Conservation (phyloP, 2,113 vertebrate species). For the Rafetus swinhoei region DNA sequence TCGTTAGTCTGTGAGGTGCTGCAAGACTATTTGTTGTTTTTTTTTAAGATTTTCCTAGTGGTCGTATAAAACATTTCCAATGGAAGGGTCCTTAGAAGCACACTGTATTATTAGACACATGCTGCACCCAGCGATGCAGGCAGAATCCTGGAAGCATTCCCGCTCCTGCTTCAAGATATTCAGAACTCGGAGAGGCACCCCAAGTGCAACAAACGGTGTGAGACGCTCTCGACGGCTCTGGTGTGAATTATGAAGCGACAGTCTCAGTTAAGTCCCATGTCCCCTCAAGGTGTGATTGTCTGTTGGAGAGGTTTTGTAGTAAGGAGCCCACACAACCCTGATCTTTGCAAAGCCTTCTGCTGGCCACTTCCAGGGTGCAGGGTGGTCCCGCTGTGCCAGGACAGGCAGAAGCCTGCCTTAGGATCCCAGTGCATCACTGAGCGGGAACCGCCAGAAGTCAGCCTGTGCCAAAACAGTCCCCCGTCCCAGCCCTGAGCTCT, state of each 20-base stretch:
- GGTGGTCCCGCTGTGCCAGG: no score
- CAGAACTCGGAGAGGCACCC: not conserved
- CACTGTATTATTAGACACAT: not conserved
- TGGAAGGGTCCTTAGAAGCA: not conserved
- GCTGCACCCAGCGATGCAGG: not conserved
- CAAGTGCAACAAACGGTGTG: not conserved
- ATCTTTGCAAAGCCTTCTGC: not conserved
- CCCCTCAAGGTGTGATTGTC: not conserved
- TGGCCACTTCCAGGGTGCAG: no score
- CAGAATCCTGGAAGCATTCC: not conserved
- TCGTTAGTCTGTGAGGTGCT: no score
- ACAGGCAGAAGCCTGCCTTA: no score
- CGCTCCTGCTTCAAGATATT: not conserved
- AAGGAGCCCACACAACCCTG: not conserved
- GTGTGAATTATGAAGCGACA: not conserved
- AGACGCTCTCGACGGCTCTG: not conserved
- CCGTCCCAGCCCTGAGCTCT: no score
- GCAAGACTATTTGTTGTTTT: no score
- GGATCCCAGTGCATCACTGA: no score
- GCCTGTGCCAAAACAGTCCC: no score
- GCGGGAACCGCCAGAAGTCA: no score
- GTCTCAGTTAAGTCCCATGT: not conserved
- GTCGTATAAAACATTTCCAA: not conserved
- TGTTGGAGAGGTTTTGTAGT: not conserved
- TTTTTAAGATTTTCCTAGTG: no score